Evolutionary conservation across 2,113 vertebrate genomes (phyloP), one percentile per base, ranked within the genome.

Genomic region (Amazona vittata): DNA sequence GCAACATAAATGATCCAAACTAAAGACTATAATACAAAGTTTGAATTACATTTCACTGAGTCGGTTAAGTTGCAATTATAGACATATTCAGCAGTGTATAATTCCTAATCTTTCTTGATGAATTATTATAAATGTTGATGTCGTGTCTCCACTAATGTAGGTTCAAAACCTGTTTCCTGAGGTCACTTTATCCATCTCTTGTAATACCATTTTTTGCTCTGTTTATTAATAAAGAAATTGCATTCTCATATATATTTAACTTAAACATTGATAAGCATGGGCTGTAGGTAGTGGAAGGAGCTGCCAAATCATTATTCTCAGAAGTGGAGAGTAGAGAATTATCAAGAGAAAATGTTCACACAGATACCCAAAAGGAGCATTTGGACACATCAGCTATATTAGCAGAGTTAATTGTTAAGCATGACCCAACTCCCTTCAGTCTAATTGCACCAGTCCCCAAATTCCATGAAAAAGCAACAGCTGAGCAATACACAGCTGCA

Each of bases 381-480:
- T 97, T 89, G n/a, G 50, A 74, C 31, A 49, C 28, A 53, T 76
- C 46, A 79, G 20, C 35, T 83, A 26, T 86, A 90, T 86, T 86
- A 92, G 74, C 52, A 62, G 44, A 93, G 77, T 78, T 96, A 94
- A 94, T 94, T 83, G 92, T 80, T 93, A 83, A 85, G 55, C 47
- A 10, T 83, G 84, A 94, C 47, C 64, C 16, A 47, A 9, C 3
- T 94, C 83, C 74, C 86, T 75, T 63, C 35, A 73, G 74, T 89
- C 33, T 90, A 96, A 94, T 93, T 94, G 84, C 29, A 68, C 20
- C 11, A 46, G 24, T 55, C 70, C 84, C 35, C 88, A 55, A 87
- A 83, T 91, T 92, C 79, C 8, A 5, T 92, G 76, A 80, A 92
- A 92, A 85, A 90, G 12, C 13, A 96, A 22, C 37, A 77, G 37